Base-by-base conservation (phyloP, 1,140 invertebrate species). In the Eurosta solidaginis region DNA sequence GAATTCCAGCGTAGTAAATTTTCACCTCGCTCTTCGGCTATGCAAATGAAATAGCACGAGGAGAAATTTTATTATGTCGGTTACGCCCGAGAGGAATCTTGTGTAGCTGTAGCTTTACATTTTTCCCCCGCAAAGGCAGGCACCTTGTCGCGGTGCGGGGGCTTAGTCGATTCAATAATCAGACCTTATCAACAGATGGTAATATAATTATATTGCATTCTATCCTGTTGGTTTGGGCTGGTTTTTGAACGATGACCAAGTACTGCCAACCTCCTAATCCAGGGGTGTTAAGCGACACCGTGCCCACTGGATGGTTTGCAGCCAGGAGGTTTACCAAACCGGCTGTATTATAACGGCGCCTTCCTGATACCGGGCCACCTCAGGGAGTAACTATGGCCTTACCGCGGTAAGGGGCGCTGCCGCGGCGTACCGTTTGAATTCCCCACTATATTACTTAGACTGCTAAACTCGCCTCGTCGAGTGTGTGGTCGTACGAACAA, bases 201-300 rank as follows among this genome's bases (percentile, higher is more conserved):
- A n/a, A n/a, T n/a, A n/a, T n/a, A n/a, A n/a, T n/a, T n/a, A n/a
- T n/a, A n/a, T n/a, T n/a, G n/a, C n/a, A n/a, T 59, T 40, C 1
- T 36, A 68, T n/a, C 40, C 33, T 3, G 10, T 68, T 68, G 7
- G 14, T 20, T 68, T 36, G 59, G 33, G 59, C 59, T 68, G 59
- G 6, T 68, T 63, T 42, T 68, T 54, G 59, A 68, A 68, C 52
- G 52, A 68, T 68, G 59, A 68, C 59, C 59, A 68, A 68, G 59
- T 40, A 17, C 59, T 68, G 59, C 59, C 59, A 22, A 68, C 7
- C 36, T 25, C 59, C 33, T 33, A 20, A 40, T n/a, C 40, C 59
- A 29, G 40, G 59, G 59, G 59, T 68, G 29, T 68, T 40, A 68
- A 9, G 29, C 59, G 59, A 33, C 2, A 22, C 59, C 59, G 59